A percentile compares a stretch with the other conserved stretches of the same genome.
Conservation (phyloP, 2,797 vertebrate species). For the Melanogrammus aeglefinus region DNA sequence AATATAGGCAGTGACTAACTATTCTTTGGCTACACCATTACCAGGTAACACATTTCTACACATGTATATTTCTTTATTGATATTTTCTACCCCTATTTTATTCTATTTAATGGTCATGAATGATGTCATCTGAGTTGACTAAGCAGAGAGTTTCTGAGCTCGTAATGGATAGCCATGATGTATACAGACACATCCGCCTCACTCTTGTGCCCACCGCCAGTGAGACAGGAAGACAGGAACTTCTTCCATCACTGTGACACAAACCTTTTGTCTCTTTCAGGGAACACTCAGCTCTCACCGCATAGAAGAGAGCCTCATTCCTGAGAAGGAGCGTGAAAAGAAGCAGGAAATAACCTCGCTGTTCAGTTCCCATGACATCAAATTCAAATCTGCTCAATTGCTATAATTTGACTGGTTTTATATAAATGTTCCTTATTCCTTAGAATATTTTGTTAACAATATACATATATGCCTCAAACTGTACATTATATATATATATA, state of each 20-base stretch:
- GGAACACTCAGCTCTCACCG: constrained; percentile 12
- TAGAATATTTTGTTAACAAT: background rate
- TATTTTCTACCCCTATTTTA: constrained; percentile 28
- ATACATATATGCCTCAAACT: background rate
- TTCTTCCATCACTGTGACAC: constrained; percentile 72
- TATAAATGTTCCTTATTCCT: no score
- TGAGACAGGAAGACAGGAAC: constrained; percentile 75
- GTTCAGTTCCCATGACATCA: constrained; percentile 4
- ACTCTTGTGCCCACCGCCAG: constrained; percentile 68
- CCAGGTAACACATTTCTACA: constrained; percentile 26
- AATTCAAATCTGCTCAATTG: background rate
- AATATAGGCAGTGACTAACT: constrained; percentile 44
- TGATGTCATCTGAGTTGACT: constrained; percentile 61
- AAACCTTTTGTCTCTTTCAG: constrained; percentile 53
- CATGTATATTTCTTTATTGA: constrained; percentile 45
- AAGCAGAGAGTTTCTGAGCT: constrained; percentile 58
- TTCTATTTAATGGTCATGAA: constrained; percentile 33
- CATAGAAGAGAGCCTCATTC: background rate
- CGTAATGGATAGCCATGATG: constrained; percentile 76
- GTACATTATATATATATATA: background rate
- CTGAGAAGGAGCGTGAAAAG: background rate
- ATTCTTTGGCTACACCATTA: constrained; percentile 42
- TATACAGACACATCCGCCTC: constrained; percentile 61
- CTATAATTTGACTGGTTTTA: background rate
- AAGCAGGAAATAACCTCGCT: background rate